These are phyloP conservation scores for Mugil cephalus DNA, from an alignment of 2,113 vertebrate species.

Conservation along the genomic window DNA sequence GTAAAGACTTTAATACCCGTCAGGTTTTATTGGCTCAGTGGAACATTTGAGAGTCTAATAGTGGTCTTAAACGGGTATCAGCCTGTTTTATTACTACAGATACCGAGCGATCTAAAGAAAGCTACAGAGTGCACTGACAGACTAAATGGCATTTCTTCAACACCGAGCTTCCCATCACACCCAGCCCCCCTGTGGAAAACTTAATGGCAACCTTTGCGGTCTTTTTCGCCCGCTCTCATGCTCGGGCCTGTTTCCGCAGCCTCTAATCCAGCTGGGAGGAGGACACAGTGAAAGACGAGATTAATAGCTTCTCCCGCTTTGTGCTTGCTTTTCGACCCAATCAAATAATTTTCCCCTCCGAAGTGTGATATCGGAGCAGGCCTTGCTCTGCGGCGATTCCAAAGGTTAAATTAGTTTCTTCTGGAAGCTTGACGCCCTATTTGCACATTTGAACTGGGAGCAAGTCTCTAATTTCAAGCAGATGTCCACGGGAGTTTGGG, in stretches of 20 bases:
- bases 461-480: constrained; percentile 39
- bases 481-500: constrained; percentile 6
- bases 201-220: constrained; percentile 3
- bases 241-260: constrained; percentile 20
- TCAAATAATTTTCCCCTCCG: constrained; percentile 1
- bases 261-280: constrained; percentile 55
- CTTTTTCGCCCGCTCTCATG: constrained; percentile 35
- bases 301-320: constrained; percentile 2
- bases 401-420: constrained; percentile 2
- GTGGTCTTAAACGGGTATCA: constrained; percentile 21
- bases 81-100: too few species aligned
- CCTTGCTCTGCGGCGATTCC: not conserved
- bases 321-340: constrained; percentile 25
- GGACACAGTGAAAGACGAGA: constrained; percentile 4
- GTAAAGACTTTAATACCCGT: not conserved
- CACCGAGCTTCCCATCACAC: constrained; percentile 8
- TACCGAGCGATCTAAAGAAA: too few species aligned
- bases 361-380: constrained; percentile 2
- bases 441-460: not conserved
- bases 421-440: not conserved
- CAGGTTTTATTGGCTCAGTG: constrained; percentile 9
- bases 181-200: not conserved
- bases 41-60: constrained; percentile 1
- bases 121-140: too few species aligned
- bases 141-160: not conserved